Percentiles rank a stretch among this genome's conserved stretches.
Evolutionary conservation across 2,113 vertebrate genomes (phyloP).

Genomic region (Pica pica): DNA sequence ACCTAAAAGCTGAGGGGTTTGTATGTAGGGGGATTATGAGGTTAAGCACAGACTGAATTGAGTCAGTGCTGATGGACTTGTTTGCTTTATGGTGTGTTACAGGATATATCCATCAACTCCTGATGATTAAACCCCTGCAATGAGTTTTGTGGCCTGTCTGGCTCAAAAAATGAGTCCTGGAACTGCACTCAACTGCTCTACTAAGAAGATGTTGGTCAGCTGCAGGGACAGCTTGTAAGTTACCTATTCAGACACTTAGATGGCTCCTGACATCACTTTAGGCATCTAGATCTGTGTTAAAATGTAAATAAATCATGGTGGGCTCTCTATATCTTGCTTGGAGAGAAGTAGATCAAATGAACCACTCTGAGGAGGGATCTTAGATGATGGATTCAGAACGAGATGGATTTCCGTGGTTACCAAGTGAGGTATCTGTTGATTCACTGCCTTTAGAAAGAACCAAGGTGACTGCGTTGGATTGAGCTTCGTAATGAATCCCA

Average conservation of each 20-base stretch:
- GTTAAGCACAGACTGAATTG: neutral
- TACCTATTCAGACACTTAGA: neutral
- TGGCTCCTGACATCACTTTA: neutral
- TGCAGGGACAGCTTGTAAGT: neutral
- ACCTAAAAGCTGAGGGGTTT: neutral
- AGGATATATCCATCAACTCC: neutral
- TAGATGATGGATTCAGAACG: neutral
- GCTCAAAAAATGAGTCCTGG: neutral
- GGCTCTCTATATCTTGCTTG: neutral
- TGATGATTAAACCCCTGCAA: neutral
- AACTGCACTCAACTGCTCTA: neutral
- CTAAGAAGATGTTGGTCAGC: neutral
- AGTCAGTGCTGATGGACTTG: neutral
- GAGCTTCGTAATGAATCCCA: neutral
- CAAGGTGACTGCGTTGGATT: neutral
- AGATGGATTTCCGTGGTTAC: neutral
- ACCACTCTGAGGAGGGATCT: neutral
- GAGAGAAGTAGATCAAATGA: neutral
- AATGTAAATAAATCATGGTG: neutral
- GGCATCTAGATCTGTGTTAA: neutral
- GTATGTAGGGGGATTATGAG: neutral
- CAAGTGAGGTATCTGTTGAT: neutral
- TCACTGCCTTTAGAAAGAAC: neutral
- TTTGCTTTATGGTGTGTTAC: neutral
- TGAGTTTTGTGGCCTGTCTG: neutral